Percentiles rank a stretch among this genome's conserved stretches.
Conservation (phyloP, 2,113 vertebrate genomes). For the Macroglossus sobrinus region DNA sequence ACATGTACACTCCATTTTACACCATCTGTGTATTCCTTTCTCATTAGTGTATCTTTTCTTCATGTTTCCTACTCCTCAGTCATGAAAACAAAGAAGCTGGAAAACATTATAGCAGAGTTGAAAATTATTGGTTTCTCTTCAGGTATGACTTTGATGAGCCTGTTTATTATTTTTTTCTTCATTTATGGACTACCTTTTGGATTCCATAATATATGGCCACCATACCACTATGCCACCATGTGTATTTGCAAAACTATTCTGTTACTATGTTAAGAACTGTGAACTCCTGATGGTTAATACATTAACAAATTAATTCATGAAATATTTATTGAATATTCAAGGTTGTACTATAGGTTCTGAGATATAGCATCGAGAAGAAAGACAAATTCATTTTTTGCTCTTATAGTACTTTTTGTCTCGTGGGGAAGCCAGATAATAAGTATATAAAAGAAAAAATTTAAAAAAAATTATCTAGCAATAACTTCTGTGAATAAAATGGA, state of each 20-base stretch:
- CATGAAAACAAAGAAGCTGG: neutral
- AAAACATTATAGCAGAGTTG: neutral
- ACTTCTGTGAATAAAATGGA: slow-evolving; percentile 28
- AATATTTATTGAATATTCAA: neutral
- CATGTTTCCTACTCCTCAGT: neutral
- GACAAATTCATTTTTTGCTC: neutral
- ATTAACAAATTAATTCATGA: slow-evolving; percentile 20
- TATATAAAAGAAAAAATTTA: neutral
- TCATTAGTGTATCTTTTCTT: neutral
- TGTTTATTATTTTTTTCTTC: neutral
- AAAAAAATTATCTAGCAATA: neutral
- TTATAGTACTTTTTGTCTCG: neutral
- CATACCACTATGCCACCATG: neutral
- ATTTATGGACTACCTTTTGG: neutral
- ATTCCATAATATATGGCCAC: neutral
- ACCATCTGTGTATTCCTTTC: neutral
- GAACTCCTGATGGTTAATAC: neutral
- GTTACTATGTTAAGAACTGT: neutral
- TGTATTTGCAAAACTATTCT: neutral
- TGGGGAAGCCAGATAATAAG: neutral
- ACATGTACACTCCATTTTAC: neutral
- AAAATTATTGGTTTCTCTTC: neutral
- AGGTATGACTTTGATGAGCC: neutral
- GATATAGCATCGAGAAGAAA: neutral
- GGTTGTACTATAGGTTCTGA: neutral